Evolutionary conservation across 1,140 invertebrate genomes (phyloP).

Genomic region (Nomia melanderi): DNA sequence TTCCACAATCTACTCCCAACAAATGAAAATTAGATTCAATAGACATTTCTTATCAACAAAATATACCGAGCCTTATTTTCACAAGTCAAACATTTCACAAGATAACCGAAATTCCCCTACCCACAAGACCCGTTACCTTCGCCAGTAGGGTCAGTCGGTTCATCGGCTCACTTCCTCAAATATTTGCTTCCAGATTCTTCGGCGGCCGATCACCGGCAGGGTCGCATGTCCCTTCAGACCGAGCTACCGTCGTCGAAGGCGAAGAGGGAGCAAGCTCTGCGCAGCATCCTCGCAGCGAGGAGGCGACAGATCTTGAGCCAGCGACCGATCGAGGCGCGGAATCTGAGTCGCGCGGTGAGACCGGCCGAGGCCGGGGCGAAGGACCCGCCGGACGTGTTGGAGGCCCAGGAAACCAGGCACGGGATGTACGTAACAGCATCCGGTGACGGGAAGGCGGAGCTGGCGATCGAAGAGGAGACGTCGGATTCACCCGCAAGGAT

Average conservation of each 20-base stretch:
- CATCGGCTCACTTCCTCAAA: neutral
- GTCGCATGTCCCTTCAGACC: conserved; percentile 60
- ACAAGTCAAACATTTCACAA: no score
- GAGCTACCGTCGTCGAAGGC: conserved; percentile 68
- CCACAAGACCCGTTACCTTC: no score
- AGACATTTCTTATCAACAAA: no score
- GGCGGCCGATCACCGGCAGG: conserved; percentile 61
- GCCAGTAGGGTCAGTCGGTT: no score
- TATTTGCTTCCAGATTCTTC: conserved; percentile 50
- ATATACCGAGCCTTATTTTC: no score
- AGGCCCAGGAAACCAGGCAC: conserved; percentile 71
- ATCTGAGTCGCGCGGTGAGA: conserved; percentile 26
- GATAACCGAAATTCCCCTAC: no score
- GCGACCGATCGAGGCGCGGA: conserved; percentile 33
- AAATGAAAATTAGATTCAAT: no score
- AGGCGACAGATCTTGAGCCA: conserved; percentile 65
- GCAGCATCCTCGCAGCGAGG: conserved; percentile 68
- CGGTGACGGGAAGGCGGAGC: conserved; percentile 13
- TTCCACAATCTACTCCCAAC: no score
- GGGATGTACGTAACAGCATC: conserved; percentile 65
- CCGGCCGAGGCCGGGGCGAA: conserved; percentile 30
- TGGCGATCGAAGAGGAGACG: conserved; percentile 15
- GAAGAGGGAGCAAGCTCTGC: conserved; percentile 68
- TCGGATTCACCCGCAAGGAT: conserved; percentile 2
- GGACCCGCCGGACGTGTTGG: conserved; percentile 65